Conservation (phyloP, 2,888 invertebrate species). For the Dynastes grantii region DNA sequence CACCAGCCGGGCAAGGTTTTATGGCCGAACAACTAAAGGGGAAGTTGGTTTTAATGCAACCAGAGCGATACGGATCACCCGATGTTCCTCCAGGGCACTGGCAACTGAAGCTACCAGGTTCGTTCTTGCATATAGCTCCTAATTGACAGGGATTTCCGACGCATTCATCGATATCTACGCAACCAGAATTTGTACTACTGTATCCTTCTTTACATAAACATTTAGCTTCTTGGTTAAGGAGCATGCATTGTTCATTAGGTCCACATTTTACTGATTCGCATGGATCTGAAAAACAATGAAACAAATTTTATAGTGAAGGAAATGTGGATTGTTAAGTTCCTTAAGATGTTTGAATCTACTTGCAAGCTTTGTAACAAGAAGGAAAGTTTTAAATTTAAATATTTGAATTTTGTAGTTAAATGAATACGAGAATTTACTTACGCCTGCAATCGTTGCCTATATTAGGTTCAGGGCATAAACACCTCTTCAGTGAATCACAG, state of each 20-base stretch:
- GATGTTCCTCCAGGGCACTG: slow-evolving; percentile 88
- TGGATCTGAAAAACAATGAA: slow-evolving; percentile 79
- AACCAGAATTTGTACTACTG: slow-evolving; percentile 82
- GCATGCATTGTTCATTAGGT: slow-evolving; percentile 90
- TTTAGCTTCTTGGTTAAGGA: slow-evolving; percentile 86
- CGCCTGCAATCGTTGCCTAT: slow-evolving; percentile 93
- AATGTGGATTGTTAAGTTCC: too few relatives aligned
- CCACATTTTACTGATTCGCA: slow-evolving; percentile 90
- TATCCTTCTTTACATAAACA: slow-evolving; percentile 89
- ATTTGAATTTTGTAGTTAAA: too few relatives aligned
- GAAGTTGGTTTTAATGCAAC: slow-evolving; percentile 79
- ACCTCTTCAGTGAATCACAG: slow-evolving; percentile 84
- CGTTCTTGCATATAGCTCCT: slow-evolving; percentile 92
- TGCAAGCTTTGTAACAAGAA: too few relatives aligned
- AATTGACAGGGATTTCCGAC: slow-evolving; percentile 84
- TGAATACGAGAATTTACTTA: slow-evolving; percentile 71
- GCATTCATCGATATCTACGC: slow-evolving; percentile 93
- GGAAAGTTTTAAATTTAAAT: too few relatives aligned
- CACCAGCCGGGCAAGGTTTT: slow-evolving; percentile 87
- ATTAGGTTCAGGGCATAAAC: slow-evolving; percentile 92
- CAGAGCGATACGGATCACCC: slow-evolving; percentile 86
- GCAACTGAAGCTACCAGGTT: slow-evolving; percentile 88
- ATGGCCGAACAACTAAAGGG: slow-evolving; percentile 81
- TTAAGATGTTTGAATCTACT: too few relatives aligned
- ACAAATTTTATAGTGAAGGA: slow-evolving; percentile 6